Percentiles rank a stretch among this genome's conserved stretches.
Evolutionary conservation across 2,888 invertebrate genomes (phyloP).

Genomic region (Petrolisthes cinctipes): DNA sequence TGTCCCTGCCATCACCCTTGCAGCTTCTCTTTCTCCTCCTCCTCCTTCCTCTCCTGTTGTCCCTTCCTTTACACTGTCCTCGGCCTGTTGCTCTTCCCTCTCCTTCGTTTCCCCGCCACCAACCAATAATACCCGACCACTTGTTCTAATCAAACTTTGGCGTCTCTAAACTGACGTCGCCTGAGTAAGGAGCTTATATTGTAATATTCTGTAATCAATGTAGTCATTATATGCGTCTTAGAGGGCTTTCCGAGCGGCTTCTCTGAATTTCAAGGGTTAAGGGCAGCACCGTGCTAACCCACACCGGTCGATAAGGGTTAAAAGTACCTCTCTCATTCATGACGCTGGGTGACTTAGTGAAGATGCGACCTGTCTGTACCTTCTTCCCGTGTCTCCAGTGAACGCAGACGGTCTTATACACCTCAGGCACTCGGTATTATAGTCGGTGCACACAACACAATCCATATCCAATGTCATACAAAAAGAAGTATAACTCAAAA

Average conservation of each 20-base stretch:
- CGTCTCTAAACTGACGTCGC: conserved; percentile 48
- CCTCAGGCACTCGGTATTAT: background rate
- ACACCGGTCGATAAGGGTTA: conserved; percentile 30
- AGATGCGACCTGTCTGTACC: background rate
- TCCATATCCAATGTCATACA: no score
- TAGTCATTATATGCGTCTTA: conserved; percentile 60
- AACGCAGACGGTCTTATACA: background rate
- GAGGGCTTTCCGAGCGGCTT: conserved; percentile 56
- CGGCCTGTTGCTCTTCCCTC: conserved; percentile 24
- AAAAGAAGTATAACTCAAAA: no score
- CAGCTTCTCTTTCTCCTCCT: background rate
- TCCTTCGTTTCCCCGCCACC: conserved; percentile 14
- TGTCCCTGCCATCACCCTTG: background rate
- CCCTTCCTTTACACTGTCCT: background rate
- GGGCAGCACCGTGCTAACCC: conserved; percentile 45
- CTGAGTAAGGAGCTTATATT: conserved; percentile 55
- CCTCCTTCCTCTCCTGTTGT: background rate
- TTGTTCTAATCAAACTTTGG: conserved; percentile 60
- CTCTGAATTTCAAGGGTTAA: conserved; percentile 52
- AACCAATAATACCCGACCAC: conserved; percentile 50
- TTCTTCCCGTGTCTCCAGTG: background rate
- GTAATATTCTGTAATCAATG: conserved; percentile 61
- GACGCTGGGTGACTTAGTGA: background rate
- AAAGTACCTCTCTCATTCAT: background rate
- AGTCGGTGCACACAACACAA: no score